Percentiles rank a stretch among this genome's conserved stretches.
Conservation (phyloP, 2,113 vertebrate genomes). For the Elgaria multicarinata region DNA sequence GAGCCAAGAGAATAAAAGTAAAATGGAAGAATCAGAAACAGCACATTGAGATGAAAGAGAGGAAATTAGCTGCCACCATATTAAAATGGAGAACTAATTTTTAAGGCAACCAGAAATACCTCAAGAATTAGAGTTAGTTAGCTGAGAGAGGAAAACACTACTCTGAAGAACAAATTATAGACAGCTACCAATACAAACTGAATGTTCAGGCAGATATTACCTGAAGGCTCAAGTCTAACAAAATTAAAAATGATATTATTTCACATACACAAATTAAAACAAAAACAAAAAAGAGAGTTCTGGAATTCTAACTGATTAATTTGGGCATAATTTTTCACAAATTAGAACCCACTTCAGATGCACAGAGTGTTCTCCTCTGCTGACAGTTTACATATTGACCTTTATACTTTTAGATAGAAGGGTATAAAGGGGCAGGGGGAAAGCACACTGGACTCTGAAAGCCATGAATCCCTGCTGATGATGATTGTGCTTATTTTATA, state of each 20-base stretch:
- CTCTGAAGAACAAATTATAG: slow-evolving; percentile 28
- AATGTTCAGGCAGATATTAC: not conserved
- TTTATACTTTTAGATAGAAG: not conserved
- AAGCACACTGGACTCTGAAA: not conserved
- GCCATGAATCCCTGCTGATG: not conserved
- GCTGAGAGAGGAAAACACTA: slow-evolving; percentile 8
- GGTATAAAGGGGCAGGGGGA: not conserved
- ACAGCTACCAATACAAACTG: not conserved
- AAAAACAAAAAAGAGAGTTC: not conserved
- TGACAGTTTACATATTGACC: not conserved
- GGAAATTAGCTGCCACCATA: slow-evolving; percentile 49
- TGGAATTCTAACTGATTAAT: not conserved
- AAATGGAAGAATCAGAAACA: slow-evolving; percentile 53
- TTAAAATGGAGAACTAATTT: slow-evolving; percentile 47
- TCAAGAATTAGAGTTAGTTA: slow-evolving; percentile 29
- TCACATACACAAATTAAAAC: not conserved
- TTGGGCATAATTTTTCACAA: not conserved
- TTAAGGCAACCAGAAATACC: slow-evolving; percentile 58
- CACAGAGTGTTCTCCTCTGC: not conserved
- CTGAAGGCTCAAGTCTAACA: not conserved
- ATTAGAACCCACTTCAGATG: not conserved
- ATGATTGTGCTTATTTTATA: not conserved
- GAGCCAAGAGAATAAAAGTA: slow-evolving; percentile 55
- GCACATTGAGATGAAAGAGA: slow-evolving; percentile 46
- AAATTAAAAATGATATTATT: not conserved